Base-by-base conservation (phyloP, 2,113 vertebrate species). In the Patagioenas fasciata region DNA sequence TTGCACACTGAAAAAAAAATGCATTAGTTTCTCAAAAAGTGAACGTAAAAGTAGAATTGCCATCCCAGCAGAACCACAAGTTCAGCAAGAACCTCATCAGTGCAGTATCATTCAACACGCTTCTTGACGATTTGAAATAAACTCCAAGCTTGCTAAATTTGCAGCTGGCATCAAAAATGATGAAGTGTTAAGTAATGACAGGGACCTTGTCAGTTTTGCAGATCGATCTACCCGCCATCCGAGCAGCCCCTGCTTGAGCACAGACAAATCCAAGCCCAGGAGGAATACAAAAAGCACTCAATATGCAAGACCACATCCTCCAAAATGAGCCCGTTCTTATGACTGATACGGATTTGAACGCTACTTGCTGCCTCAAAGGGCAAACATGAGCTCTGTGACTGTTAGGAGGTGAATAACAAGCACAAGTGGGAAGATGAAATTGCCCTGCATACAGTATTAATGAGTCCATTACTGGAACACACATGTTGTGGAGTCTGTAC, bases 171-270 rank as follows among this genome's bases (percentile, higher is more conserved):
- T 66, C 65, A 85, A 91, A 91, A 48, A 91, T 23, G 73, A 95
- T 79, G 77, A 91, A 94, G 95, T 21, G 73, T 80, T 86, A 90
- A 95, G 53, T n/a, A 79, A 71, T 16, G 61, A 82, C 91, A 97
- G 0, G 18, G 72, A 88, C 80, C 71, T 80, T 88, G 94, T 71
- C 16, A 0, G 80, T 32, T 58, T 20, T 78, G 69, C 42, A 88
- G 83, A 88, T 47, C 78, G 91, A 95, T 95, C 75, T 74, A 9
- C n/a, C 32, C 10, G 0, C 53, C 58, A 50, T 5, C 77, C 56
- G 54, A 89, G 50, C 81, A 60, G 85, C 51, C 8, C 1, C 5
- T 11, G 58, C 71, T 18, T 54, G 47, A 66, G 6, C 67, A 69
- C 78, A 75, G 61, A 79, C 74, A 93, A 85, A 82, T 32, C 2